Evolutionary conservation across 37 sponge, comb jelly and placozoan species (phyloP), one percentile per base, ranked within the genome.

Genomic region (Aphrocallistes beatrix): DNA sequence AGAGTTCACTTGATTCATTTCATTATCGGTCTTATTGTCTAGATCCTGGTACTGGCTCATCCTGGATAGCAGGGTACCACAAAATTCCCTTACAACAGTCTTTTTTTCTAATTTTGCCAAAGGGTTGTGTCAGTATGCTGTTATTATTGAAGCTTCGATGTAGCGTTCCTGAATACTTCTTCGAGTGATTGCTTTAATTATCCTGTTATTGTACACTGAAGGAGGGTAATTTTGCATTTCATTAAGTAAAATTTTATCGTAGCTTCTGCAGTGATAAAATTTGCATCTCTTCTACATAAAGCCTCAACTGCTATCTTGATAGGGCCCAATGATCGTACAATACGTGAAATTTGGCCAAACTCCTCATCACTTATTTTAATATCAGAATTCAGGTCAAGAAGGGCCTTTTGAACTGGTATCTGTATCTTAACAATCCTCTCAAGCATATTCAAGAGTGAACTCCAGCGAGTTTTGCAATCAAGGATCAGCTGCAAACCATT

Each of bases 341-440:
- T 60, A 60, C 8, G 21, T 28, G 75, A 60, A 60, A 60, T 60
- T 60, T 60, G 75, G 75, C 75, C 21, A 60, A 60, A 60, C 21
- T 60, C 75, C 32, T 60, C 34, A 60, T 60, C 75, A 28, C 32
- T 60, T 60, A 60, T 32, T 32, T 32, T 60, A 60, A 60, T 60
- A 60, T 60, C 75, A 60, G 75, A 60, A 60, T 60, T 60, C 75
- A 60, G 75, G n/a, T 60, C 75, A 60, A 60, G 75, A 60, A 60
- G 75, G 10, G 75, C n/a, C 75, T 60, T 60, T 60, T 32, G 75
- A 60, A 60, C 75, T 60, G 32, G 21, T 60, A 60, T 60, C 75
- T 60, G 17, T 28, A 60, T 60, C 75, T 60, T 13, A 60, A 60
- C 75, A 60, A 60, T 60, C 75, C 75, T 28, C 25, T 60, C 75